These are phyloP conservation scores for Macrotus californicus DNA, from an alignment of 2,113 vertebrate species.

Conservation along the genomic window DNA sequence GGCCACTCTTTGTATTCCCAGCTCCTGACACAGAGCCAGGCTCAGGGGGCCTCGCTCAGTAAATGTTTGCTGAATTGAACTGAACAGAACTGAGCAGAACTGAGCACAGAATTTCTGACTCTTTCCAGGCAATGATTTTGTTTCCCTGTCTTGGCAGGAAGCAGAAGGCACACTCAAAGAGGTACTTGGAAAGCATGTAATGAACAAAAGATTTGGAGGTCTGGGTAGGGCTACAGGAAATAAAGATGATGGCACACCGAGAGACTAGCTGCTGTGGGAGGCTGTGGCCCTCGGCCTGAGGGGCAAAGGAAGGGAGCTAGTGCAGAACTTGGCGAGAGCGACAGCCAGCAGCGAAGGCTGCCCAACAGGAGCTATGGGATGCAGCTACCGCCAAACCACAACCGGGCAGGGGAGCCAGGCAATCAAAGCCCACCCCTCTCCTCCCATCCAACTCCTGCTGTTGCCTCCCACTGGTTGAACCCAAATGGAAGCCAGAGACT, in stretches of 20 bases:
- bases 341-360: neutral
- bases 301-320: neutral
- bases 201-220: neutral
- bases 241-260: neutral
- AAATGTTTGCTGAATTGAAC: constrained; percentile 34
- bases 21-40: constrained; percentile 23
- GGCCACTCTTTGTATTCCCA: neutral
- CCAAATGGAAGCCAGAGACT: neutral
- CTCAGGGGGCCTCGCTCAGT: neutral
- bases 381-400: neutral
- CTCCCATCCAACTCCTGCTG: neutral
- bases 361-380: neutral
- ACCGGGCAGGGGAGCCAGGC: neutral
- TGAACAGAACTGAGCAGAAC: neutral
- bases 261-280: neutral
- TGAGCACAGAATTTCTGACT: neutral
- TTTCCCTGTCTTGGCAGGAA: constrained; percentile 8
- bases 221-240: neutral
- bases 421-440: neutral
- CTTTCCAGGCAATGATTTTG: constrained; percentile 52
- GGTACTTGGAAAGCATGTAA: neutral
- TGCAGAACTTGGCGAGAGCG: neutral
- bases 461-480: neutral
- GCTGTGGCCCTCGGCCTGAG: neutral
- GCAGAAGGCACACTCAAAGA: neutral